Evolutionary conservation across 2,888 invertebrate species (phyloP).

Genomic region (Apotomis turbidana): DNA sequence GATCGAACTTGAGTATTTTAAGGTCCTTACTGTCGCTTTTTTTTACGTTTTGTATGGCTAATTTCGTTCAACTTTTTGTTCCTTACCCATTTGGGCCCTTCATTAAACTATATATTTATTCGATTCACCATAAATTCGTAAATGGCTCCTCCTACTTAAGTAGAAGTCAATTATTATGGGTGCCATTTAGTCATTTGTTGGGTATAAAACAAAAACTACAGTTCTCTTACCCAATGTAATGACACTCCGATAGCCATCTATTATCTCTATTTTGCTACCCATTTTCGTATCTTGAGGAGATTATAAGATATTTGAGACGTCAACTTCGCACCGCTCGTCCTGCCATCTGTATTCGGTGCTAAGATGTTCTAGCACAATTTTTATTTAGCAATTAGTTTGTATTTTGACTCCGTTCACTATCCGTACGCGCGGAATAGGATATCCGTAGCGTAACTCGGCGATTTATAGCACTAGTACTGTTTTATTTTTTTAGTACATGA

Average conservation of each 20-base stretch:
- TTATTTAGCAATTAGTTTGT: constrained; percentile 63
- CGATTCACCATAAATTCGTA: background rate
- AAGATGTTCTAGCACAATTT: constrained; percentile 67
- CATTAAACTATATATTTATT: background rate
- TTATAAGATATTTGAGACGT: background rate
- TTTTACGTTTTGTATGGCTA: no score
- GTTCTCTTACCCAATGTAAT: background rate
- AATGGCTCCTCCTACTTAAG: constrained; percentile 26
- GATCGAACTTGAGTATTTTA: no score
- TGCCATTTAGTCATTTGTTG: background rate
- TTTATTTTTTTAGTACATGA: background rate
- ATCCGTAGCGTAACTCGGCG: constrained; percentile 21
- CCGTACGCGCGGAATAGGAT: constrained; percentile 26
- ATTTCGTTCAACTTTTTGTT: no score
- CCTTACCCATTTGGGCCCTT: no score
- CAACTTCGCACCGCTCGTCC: constrained; percentile 7
- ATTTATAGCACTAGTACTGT: constrained; percentile 3
- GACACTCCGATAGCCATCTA: no score
- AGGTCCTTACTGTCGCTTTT: no score
- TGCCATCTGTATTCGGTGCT: constrained; percentile 67
- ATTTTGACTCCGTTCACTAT: constrained; percentile 50
- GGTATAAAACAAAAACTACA: background rate
- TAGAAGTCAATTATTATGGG: constrained; percentile 31
- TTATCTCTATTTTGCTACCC: no score
- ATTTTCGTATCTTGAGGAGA: no score